Evolutionary conservation across 2,888 invertebrate genomes (phyloP).

Genomic region (Selenia dentaria): DNA sequence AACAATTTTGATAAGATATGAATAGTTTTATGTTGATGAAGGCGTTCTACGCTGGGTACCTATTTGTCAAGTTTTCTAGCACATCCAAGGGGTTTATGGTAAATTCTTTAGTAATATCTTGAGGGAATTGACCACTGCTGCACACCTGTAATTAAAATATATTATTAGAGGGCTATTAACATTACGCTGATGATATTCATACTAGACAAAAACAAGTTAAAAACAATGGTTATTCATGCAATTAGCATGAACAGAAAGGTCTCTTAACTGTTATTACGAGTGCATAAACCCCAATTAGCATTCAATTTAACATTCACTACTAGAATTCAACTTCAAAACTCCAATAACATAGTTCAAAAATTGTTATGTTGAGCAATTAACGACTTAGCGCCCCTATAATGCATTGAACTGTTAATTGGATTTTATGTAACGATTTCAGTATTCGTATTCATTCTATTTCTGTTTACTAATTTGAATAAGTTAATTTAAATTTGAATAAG

Average conservation of each 20-base stretch:
- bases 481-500: too few species aligned
- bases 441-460: too few species aligned
- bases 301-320: too few species aligned
- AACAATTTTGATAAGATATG: background rate
- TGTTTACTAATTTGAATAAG: too few species aligned
- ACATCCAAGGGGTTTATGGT: background rate
- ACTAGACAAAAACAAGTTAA: background rate
- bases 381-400: too few species aligned
- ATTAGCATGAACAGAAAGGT: background rate
- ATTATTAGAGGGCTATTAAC: background rate
- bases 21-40: background rate
- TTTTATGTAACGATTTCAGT: too few species aligned
- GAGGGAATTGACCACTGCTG: conserved; percentile 28
- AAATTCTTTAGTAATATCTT: conserved; percentile 19
- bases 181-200: background rate
- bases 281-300: conserved; percentile 7
- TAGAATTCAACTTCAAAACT: background rate
- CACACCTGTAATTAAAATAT: conserved; percentile 26
- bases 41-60: conserved; percentile 6
- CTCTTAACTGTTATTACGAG: background rate
- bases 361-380: too few species aligned
- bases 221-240: background rate
- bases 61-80: conserved; percentile 8
- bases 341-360: too few species aligned
- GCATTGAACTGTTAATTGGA: too few species aligned